Conservation (phyloP, 1,140 invertebrate species). For the Dreissena polymorpha region DNA sequence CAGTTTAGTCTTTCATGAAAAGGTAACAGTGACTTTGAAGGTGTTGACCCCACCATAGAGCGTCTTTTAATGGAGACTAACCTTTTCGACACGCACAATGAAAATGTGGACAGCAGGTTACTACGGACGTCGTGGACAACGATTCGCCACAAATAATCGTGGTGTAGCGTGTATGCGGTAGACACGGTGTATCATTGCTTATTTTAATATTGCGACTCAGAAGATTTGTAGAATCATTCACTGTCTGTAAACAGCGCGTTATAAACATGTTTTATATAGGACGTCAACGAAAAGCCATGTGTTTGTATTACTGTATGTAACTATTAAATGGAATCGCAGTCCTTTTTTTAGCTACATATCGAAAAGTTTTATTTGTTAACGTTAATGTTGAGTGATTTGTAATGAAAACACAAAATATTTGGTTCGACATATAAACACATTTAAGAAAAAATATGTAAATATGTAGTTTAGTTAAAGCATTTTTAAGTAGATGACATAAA, state of each 20-base stretch:
- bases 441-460: no score
- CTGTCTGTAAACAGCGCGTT: constrained; percentile 34
- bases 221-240: constrained; percentile 10
- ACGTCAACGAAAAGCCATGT: no score
- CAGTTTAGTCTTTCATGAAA: constrained; percentile 33
- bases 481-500: no score
- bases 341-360: no score
- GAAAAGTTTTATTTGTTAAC: no score
- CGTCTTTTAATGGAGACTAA: neutral
- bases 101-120: neutral
- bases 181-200: neutral
- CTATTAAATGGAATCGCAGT: no score
- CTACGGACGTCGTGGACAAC: constrained; percentile 11
- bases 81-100: neutral
- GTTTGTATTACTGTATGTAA: no score
- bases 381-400: no score
- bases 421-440: no score
- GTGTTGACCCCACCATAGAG: constrained; percentile 14
- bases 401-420: no score
- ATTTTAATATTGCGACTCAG: constrained; percentile 20
- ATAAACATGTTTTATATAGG: neutral
- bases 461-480: no score
- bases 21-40: constrained; percentile 17
- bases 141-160: constrained; percentile 4
- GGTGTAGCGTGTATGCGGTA: constrained; percentile 33